phyloP scores from a whole-genome alignment of 2,888 invertebrate species.

The Steinernema carpocapsae region DNA sequence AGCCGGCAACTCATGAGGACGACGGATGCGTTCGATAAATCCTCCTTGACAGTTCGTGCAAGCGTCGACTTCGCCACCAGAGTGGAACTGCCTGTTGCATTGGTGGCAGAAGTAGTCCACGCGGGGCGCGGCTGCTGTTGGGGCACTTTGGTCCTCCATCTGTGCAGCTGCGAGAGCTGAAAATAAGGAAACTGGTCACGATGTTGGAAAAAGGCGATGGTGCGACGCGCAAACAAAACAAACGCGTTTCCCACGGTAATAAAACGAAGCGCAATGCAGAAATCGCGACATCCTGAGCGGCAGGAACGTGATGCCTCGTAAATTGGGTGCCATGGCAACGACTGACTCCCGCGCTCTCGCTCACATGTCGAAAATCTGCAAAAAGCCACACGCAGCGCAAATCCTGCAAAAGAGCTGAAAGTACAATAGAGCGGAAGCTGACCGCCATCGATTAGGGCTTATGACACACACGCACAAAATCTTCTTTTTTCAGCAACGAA shows the following conservation, averaged over 20 bases:
- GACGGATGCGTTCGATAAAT: constrained; percentile 25
- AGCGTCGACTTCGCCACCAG: background rate
- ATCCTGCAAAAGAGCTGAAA: background rate
- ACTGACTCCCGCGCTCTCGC: background rate
- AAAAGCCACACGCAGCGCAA: too few species aligned
- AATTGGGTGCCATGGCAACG: too few species aligned
- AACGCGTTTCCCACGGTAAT: background rate
- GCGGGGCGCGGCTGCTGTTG: background rate
- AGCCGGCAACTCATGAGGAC: background rate
- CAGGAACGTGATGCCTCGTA: too few species aligned
- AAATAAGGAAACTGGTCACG: background rate
- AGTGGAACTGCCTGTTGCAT: constrained; percentile 15
- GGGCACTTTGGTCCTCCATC: constrained; percentile 4
- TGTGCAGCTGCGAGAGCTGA: background rate
- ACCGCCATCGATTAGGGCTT: too few species aligned
- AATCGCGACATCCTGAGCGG: too few species aligned
- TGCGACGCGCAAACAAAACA: background rate
- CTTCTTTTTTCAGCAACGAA: constrained; percentile 4
- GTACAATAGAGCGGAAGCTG: background rate
- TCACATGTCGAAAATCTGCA: too few species aligned
- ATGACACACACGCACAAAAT: background rate
- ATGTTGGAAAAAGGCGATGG: background rate
- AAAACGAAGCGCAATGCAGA: too few species aligned
- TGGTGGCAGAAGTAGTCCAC: constrained; percentile 23
- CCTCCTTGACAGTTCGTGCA: background rate